Evolutionary conservation across 2,888 invertebrate genomes (phyloP).

Genomic region (Ormia ochracea): DNA sequence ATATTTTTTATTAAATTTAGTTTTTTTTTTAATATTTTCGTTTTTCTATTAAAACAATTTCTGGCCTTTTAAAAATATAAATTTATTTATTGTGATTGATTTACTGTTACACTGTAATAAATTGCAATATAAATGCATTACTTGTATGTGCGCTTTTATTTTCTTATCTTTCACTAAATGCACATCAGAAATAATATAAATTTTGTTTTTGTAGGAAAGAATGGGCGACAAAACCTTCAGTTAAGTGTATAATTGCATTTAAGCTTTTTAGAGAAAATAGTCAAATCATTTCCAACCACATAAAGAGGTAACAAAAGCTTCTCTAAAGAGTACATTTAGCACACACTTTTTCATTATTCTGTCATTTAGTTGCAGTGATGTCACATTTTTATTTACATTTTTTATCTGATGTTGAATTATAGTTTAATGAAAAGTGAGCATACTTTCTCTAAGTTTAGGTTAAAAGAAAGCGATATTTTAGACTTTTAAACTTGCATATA

Average conservation of each 20-base stretch:
- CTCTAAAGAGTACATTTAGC: constrained; percentile 20
- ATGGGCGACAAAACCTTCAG: constrained; percentile 64
- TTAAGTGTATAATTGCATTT: constrained; percentile 67
- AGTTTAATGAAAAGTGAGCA: no score
- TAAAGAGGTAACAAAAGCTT: background rate
- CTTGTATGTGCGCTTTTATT: background rate
- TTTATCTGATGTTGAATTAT: no score
- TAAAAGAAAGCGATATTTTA: no score
- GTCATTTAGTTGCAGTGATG: no score
- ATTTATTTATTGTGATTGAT: background rate
- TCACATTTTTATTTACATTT: no score
- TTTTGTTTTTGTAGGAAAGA: constrained; percentile 18
- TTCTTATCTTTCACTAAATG: constrained; percentile 5
- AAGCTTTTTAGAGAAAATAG: constrained; percentile 23
- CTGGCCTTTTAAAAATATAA: no score
- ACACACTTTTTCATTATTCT: constrained; percentile 33
- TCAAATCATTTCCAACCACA: background rate
- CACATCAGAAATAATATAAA: constrained; percentile 37
- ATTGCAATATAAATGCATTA: background rate
- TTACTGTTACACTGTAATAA: background rate
- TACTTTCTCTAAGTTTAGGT: no score
- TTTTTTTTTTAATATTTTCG: no score
- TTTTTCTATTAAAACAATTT: no score
- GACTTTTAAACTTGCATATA: no score
- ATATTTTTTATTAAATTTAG: no score